phyloP scores from a whole-genome alignment of 2,113 vertebrate species.

The Vombatus ursinus region DNA sequence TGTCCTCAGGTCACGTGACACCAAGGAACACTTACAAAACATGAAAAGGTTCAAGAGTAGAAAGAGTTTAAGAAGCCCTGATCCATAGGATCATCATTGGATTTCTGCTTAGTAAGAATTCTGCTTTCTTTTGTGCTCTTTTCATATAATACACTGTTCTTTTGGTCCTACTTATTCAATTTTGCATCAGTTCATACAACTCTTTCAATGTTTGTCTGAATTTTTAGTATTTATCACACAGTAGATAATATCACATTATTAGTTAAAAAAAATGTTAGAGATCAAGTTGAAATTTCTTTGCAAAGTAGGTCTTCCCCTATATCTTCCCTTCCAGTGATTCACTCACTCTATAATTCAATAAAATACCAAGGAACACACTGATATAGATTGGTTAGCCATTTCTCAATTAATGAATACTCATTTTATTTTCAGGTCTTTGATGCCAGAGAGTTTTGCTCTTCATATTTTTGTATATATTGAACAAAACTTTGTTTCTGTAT shows the following conservation, averaged over 20 bases:
- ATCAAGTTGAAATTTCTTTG: neutral
- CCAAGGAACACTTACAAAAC: too few species aligned
- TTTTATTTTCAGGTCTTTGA: neutral
- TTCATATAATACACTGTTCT: neutral
- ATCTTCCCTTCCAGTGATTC: neutral
- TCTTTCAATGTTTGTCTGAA: neutral
- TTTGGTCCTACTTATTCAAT: neutral
- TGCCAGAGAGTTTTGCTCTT: neutral
- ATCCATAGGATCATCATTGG: neutral
- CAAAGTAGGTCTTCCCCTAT: neutral
- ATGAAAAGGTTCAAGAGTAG: too few species aligned
- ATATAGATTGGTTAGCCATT: neutral
- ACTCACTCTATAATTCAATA: neutral
- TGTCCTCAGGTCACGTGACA: too few species aligned
- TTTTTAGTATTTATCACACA: neutral
- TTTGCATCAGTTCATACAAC: neutral
- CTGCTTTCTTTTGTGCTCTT: neutral
- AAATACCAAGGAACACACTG: neutral
- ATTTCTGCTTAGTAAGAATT: neutral
- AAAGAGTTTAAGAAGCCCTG: too few species aligned
- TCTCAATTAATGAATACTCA: neutral
- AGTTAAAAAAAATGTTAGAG: neutral
- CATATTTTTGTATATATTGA: neutral
- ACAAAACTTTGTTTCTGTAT: neutral
- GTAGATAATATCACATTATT: neutral